Evolutionary conservation across 1,140 invertebrate genomes (phyloP), one percentile per base, ranked within the genome.

Genomic region (Zaprionus camerounensis): DNA sequence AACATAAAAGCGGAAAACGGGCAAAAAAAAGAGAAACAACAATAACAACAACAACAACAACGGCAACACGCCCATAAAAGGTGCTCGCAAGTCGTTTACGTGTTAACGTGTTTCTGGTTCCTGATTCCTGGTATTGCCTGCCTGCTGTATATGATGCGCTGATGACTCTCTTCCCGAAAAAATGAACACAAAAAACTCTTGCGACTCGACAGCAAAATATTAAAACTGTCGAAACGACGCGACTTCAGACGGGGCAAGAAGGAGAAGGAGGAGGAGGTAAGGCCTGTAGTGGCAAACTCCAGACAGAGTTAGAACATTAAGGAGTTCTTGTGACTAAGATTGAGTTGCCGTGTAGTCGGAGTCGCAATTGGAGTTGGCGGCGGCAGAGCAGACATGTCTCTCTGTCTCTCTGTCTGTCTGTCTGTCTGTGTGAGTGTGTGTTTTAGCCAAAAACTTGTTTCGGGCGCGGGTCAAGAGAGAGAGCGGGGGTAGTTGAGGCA

Each of bases 381-480:
- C 31, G 31, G 31, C 31, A 11, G 38, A 57, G 73, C 79, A 68
- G 80, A 75, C 74, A 76, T 71, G 56, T 61, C 31, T 11, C 31
- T 34, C 58, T 65, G 57, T 63, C 75, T 63, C 57, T 64, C 58
- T 17, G 20, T 11, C 44, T 20, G n/a, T 20, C 44, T 46, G 17
- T 17, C 68, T 44, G 46, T 11, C 12, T 34, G 64, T 51, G 26
- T 63, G 20, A 61, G 22, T 57, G 36, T 56, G 53, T 77, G 56
- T 84, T 78, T 86, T 86, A 86, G 83, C 70, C 84, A 88, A 73
- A 74, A 86, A 84, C 84, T 71, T 55, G 84, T 88, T 88, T 90
- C 73, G 70, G 70, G 80, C 77, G 9, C 84, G 44, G 44, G 56
- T 70, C 65, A 56, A 63, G 76, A 64, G 58, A 64, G 58, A 44